phyloP scores from a whole-genome alignment of 2,113 vertebrate genomes.

The Gallinago paraguaiae region DNA sequence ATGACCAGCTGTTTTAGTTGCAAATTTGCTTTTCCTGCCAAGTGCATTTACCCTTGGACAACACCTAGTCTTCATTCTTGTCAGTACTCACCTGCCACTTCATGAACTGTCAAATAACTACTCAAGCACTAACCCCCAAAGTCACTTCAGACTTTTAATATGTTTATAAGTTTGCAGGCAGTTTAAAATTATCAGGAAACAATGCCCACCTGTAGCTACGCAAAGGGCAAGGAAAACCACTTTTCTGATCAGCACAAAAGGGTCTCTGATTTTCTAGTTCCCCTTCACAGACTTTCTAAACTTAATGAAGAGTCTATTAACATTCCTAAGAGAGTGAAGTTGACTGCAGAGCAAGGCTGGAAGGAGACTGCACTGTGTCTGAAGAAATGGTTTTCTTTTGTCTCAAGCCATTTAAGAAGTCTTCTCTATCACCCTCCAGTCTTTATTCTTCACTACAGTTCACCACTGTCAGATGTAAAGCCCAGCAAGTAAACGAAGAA shows the following conservation, averaged over 20 bases:
- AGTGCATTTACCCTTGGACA: conserved; percentile 1
- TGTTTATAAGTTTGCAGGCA: background rate
- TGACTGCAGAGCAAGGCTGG: background rate
- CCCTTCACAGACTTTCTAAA: background rate
- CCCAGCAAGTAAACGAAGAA: background rate
- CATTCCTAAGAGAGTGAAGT: background rate
- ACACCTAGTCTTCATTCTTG: background rate
- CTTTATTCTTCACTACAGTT: background rate
- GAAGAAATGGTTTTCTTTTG: background rate
- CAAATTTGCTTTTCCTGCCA: background rate
- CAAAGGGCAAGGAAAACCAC: background rate
- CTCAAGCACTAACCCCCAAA: background rate
- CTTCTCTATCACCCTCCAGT: background rate
- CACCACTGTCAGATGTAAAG: rapidly evolving
- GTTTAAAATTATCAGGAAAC: background rate
- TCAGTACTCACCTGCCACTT: background rate
- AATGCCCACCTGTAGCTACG: background rate
- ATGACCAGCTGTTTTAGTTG: background rate
- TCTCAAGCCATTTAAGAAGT: background rate
- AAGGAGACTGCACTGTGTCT: background rate
- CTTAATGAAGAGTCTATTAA: background rate
- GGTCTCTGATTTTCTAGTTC: background rate
- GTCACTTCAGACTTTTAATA: background rate
- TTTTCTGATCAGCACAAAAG: background rate
- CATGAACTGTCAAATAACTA: background rate